A percentile compares a stretch with the other conserved stretches of the same genome.
phyloP scores from a whole-genome alignment of 1,140 invertebrate genomes.

The Leptinotarsa defecta region DNA sequence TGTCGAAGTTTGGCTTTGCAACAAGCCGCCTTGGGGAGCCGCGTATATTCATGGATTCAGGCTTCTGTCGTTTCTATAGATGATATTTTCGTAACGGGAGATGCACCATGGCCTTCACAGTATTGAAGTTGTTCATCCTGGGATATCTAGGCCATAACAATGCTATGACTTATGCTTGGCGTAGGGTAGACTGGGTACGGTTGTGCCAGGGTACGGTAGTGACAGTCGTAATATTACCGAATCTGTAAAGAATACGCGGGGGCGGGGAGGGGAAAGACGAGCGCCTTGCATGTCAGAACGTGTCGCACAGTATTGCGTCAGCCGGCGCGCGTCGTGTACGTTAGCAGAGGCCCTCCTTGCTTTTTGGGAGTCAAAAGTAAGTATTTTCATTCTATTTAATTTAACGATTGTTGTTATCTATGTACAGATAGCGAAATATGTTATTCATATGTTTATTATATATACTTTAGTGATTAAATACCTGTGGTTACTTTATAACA shows the following conservation, averaged over 20 bases:
- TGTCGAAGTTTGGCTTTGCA: no score
- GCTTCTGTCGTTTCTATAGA: no score
- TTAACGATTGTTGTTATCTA: not conserved
- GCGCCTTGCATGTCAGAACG: not conserved
- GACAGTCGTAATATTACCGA: not conserved
- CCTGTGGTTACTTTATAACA: not conserved
- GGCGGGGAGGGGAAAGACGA: not conserved
- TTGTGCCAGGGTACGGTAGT: constrained; percentile 9
- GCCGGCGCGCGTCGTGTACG: not conserved
- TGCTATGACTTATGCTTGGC: no score
- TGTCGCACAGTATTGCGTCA: not conserved
- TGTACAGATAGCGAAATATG: not conserved
- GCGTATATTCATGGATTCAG: no score
- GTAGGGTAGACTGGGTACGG: not conserved
- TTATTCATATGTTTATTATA: not conserved
- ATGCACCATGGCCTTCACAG: no score
- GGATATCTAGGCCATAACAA: no score
- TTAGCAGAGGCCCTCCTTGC: not conserved
- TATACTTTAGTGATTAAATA: not conserved
- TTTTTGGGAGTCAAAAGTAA: constrained; percentile 6
- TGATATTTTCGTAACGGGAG: no score
- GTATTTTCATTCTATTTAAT: constrained; percentile 6
- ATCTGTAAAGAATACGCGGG: not conserved
- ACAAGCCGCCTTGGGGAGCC: no score
- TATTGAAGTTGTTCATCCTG: no score